Base-by-base conservation (phyloP, 2,888 invertebrate genomes). In the Caenorhabditis imperialis region DNA sequence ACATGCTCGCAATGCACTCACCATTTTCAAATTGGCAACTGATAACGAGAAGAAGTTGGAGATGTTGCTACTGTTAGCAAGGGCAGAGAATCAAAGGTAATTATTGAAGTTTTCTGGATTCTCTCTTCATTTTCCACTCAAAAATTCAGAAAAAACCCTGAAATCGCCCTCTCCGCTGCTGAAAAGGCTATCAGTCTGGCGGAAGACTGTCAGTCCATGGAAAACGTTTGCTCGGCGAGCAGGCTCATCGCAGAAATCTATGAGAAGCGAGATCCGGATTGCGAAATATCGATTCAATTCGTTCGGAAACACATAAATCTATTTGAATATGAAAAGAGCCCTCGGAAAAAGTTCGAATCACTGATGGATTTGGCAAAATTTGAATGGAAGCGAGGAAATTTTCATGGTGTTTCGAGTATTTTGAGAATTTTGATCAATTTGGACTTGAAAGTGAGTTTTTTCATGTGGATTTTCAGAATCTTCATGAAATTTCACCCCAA, bases 51-150 rank as follows among this genome's bases (percentile, higher is more conserved):
- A 47, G 12, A 69, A 71, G 23, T 20, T 71, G n/a, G 61, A 55
- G 8, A 74, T 74, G 76, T 50, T 78, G 14, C 55, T 78, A 3
- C 42, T 78, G 38, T 55, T 78, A 33, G 73, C 72, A 10, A 60
- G 53, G 10, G 55, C 70, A 6, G 78, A 78, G 40, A 45, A 18
- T 10, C 37, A 75, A 35, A 55, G 60, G 73, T 73, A 40, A n/a
- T 35, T 14, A n/a, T n/a, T n/a, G n/a, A n/a, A n/a, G n/a, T n/a
- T n/a, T n/a, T n/a, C n/a, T n/a, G n/a, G n/a, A n/a, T n/a, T n/a
- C n/a, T 40, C n/a, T n/a, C 40, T 14, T 10, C 40, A 40, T 10
- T 10, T 40, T 20, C 18, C 20, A 45, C 6, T 16, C 48, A 48
- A 48, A 25, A 33, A 38, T 67, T 18, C 69, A 69, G 74, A 65